Evolutionary conservation across 2,113 vertebrate species (phyloP).

Genomic region (Indicator indicator): DNA sequence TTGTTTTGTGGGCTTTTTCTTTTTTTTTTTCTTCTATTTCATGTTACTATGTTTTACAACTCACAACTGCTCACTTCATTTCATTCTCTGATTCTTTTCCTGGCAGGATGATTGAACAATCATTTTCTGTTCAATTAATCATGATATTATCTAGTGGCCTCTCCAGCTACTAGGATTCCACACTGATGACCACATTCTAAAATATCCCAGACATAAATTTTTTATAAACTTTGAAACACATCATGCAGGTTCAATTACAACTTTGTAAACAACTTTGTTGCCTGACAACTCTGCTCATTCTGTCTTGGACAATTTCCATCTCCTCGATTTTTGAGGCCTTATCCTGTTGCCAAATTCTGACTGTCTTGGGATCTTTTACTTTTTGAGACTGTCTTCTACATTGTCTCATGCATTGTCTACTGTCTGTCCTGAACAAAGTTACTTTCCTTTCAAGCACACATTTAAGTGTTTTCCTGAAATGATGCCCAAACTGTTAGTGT

Average conservation of each 20-base stretch:
- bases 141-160: not conserved
- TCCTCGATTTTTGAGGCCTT: conserved; percentile 10
- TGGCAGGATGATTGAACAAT: not conserved
- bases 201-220: not conserved
- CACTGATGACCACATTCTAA: not conserved
- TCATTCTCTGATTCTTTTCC: not conserved
- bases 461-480: conserved; percentile 66
- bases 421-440: conserved; percentile 11
- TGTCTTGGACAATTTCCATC: not conserved
- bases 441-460: not conserved
- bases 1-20: not conserved
- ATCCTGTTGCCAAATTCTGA: conserved; percentile 28
- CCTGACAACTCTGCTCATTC: not conserved
- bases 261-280: not conserved
- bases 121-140: not conserved
- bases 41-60: not conserved
- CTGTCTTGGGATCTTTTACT: conserved; percentile 25
- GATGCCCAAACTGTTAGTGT: conserved; percentile 29
- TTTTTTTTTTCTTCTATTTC: not conserved
- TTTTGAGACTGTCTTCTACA: conserved; percentile 41
- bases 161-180: not conserved
- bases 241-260: not conserved
- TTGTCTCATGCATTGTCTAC: conserved; percentile 26
- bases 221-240: not conserved
- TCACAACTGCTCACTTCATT: not conserved